Conservation (phyloP, 2,113 vertebrate species). For the Otolemur garnettii region DNA sequence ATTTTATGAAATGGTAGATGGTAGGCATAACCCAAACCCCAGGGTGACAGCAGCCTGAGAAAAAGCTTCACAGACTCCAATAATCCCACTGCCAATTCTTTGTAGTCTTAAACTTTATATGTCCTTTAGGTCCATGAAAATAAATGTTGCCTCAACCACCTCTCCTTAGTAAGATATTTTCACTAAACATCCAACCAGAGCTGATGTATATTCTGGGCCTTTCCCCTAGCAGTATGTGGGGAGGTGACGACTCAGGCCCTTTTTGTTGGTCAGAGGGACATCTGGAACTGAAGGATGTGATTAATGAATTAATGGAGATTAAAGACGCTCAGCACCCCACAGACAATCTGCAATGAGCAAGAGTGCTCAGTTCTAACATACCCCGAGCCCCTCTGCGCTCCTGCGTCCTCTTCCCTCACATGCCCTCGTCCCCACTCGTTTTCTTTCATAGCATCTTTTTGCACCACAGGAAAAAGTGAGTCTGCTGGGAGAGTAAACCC, state of each 20-base stretch:
- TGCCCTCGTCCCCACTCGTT: neutral
- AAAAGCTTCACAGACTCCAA: neutral
- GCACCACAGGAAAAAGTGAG: neutral
- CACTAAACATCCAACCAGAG: neutral
- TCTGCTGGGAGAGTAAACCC: neutral
- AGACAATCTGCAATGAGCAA: neutral
- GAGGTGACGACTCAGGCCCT: neutral
- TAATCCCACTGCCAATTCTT: neutral
- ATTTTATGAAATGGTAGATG: neutral
- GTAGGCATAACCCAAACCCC: neutral
- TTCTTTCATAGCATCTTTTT: constrained; percentile 12
- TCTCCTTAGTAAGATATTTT: neutral
- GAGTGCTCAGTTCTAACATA: neutral
- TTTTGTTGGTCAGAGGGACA: neutral
- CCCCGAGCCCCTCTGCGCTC: neutral
- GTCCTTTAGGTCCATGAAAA: neutral
- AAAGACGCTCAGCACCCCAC: neutral
- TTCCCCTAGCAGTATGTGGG: neutral
- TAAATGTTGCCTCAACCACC: neutral
- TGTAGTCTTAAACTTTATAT: neutral
- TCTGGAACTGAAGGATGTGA: neutral
- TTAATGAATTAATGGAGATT: neutral
- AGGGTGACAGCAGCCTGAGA: neutral
- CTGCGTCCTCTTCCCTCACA: neutral
- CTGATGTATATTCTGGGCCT: neutral